Conservation (phyloP, 2,113 vertebrate species). For the Monarcha castaneiventris region DNA sequence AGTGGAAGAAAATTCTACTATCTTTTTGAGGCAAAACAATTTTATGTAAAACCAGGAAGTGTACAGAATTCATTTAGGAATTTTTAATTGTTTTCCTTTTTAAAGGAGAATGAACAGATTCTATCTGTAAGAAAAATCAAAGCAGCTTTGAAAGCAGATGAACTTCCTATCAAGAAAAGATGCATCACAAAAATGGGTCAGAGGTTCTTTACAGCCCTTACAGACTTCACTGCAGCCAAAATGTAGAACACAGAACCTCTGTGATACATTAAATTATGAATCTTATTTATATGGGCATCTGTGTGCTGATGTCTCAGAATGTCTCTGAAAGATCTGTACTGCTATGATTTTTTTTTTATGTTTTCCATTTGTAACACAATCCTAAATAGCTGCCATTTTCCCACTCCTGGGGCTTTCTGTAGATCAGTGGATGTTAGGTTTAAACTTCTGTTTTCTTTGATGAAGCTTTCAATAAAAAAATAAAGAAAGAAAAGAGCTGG, state of each 20-base stretch:
- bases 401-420: slow-evolving; percentile 93
- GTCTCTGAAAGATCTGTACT: slow-evolving; percentile 81
- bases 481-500: slow-evolving; percentile 51
- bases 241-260: slow-evolving; percentile 75
- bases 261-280: slow-evolving; percentile 77
- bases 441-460: slow-evolving; percentile 97
- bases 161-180: slow-evolving; percentile 37
- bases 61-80: slow-evolving; percentile 33
- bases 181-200: slow-evolving; percentile 25
- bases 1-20: slow-evolving; percentile 32
- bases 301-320: slow-evolving; percentile 87
- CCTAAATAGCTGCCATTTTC: slow-evolving; percentile 85
- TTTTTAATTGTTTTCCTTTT: slow-evolving; percentile 40
- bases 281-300: slow-evolving; percentile 84
- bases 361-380: slow-evolving; percentile 88
- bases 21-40: slow-evolving; percentile 38
- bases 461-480: slow-evolving; percentile 99
- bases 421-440: slow-evolving; percentile 97
- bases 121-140: slow-evolving; percentile 57
- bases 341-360: slow-evolving; percentile 71
- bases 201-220: slow-evolving; percentile 60
- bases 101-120: slow-evolving; percentile 42
- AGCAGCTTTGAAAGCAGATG: slow-evolving; percentile 35
- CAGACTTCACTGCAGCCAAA: slow-evolving; percentile 71
- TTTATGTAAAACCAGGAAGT: slow-evolving; percentile 22